Evolutionary conservation across 2,888 invertebrate species (phyloP).

Genomic region (Drosophila pegasa): DNA sequence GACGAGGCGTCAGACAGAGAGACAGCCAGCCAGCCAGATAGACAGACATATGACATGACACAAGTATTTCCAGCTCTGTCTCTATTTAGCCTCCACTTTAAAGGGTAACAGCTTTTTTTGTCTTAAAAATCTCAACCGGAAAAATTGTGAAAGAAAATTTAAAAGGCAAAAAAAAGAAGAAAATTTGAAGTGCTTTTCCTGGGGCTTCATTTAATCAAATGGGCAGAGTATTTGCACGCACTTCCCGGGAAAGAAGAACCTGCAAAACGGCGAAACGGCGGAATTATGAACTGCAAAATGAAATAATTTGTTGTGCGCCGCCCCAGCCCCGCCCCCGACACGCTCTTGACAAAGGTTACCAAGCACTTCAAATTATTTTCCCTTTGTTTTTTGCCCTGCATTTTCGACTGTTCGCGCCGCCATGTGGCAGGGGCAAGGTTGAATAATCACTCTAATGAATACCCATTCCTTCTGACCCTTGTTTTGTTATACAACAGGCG

Average conservation of each 20-base stretch:
- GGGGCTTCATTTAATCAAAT: conserved; percentile 12
- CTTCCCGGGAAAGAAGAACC: neutral
- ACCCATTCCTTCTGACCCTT: neutral
- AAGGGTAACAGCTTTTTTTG: neutral
- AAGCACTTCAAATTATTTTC: conserved; percentile 1
- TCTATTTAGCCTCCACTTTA: neutral
- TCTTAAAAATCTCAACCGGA: neutral
- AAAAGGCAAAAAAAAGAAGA: too few species aligned
- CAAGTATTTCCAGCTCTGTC: neutral
- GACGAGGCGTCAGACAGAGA: neutral
- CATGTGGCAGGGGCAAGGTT: neutral
- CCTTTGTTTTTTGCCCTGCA: neutral
- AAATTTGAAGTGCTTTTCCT: neutral
- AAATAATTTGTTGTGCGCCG: neutral
- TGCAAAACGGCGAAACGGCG: neutral
- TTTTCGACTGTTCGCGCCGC: neutral
- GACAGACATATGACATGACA: conserved; percentile 1
- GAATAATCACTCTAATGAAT: conserved; percentile 10
- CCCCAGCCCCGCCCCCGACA: too few species aligned
- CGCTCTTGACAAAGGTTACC: conserved; percentile 10
- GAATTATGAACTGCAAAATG: neutral
- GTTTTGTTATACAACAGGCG: neutral
- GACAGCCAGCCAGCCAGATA: neutral
- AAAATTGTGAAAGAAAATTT: neutral
- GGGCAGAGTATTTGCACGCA: neutral